Evolutionary conservation across 1,140 invertebrate species (phyloP).

Genomic region (Gryllus bimaculatus): DNA sequence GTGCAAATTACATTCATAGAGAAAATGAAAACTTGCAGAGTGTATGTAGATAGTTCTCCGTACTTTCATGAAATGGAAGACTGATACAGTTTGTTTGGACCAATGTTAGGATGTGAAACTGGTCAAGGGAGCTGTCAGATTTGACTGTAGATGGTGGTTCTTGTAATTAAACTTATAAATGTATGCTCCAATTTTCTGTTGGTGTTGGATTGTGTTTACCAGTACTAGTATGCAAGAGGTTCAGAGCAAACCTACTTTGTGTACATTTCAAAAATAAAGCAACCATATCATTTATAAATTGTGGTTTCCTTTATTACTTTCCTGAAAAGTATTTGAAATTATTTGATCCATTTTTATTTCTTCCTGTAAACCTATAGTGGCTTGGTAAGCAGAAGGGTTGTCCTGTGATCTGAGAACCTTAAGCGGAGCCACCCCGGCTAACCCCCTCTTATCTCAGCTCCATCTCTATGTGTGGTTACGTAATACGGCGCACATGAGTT

Average conservation of each 20-base stretch:
- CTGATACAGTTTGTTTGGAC: not conserved
- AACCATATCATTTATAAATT: slow-evolving; percentile 3
- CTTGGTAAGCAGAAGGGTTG: too few species aligned
- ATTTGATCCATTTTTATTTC: too few species aligned
- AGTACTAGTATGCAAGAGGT: not conserved
- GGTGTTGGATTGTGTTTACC: not conserved
- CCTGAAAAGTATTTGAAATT: not conserved
- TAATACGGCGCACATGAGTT: slow-evolving; percentile 6
- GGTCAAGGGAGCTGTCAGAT: too few species aligned
- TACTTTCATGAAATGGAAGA: not conserved
- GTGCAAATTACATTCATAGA: too few species aligned
- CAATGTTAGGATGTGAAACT: not conserved
- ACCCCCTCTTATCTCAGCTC: not conserved
- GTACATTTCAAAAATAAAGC: not conserved
- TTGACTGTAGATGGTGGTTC: too few species aligned
- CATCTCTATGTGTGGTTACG: slow-evolving; percentile 5
- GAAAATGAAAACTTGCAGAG: too few species aligned
- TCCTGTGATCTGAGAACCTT: too few species aligned
- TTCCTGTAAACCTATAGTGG: too few species aligned
- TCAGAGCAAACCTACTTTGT: not conserved
- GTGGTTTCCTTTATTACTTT: not conserved
- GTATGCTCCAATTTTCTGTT: not conserved
- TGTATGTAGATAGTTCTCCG: too few species aligned
- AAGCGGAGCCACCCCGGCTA: too few species aligned
- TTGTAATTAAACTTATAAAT: too few species aligned